Conservation (phyloP, 2,113 vertebrate species). For the Tupaia chinensis region DNA sequence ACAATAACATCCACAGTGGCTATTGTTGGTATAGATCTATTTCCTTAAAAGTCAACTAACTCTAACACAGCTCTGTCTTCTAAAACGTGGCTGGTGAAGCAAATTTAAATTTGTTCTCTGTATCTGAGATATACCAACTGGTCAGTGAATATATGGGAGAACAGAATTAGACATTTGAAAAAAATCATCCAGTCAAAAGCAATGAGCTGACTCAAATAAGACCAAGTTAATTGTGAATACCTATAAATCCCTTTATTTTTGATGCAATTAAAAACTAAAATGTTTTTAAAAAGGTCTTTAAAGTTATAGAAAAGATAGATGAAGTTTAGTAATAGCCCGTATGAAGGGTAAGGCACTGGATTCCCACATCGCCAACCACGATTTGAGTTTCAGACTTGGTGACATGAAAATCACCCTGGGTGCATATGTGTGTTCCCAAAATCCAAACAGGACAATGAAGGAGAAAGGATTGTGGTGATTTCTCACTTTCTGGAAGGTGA, state of each 20-base stretch:
- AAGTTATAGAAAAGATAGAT: not conserved
- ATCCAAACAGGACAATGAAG: no score
- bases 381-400: no score
- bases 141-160: not conserved
- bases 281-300: not conserved
- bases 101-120: not conserved
- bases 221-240: conserved; percentile 14
- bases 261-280: not conserved
- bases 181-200: not conserved
- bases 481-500: no score
- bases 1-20: conserved; percentile 73
- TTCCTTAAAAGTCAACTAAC: not conserved
- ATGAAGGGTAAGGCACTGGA: not conserved
- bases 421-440: no score
- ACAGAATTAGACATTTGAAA: not conserved
- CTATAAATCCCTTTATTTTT: conserved; percentile 21
- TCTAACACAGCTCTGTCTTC: conserved; percentile 3
- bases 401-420: no score
- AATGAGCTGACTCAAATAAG: not conserved
- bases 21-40: not conserved
- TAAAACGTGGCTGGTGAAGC: not conserved
- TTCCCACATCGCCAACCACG: no score
- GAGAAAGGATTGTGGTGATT: no score
- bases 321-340: not conserved
- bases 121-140: not conserved